These are phyloP conservation scores for Halocynthia roretzi DNA, from an alignment of 23 tunicate genomes.

Conservation along the genomic window DNA sequence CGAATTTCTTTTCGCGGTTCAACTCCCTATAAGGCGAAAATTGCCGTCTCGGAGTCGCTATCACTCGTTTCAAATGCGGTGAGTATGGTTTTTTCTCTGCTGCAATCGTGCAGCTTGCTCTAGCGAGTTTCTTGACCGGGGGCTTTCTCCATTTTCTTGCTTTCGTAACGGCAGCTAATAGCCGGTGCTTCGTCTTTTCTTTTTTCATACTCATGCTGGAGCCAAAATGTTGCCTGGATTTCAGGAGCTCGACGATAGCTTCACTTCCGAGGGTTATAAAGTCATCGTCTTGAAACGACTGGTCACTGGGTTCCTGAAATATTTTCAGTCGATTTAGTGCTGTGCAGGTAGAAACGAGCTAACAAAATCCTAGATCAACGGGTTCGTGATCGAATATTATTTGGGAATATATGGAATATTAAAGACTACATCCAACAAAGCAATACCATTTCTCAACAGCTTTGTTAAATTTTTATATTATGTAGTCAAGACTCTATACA, in stretches of 20 bases:
- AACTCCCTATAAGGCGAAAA: not conserved
- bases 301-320: too few relatives aligned
- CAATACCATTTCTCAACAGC: too few relatives aligned
- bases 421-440: too few relatives aligned
- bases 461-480: too few relatives aligned
- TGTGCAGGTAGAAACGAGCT: too few relatives aligned
- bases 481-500: too few relatives aligned
- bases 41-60: not conserved
- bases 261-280: not conserved
- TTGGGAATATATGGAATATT: too few relatives aligned
- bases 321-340: too few relatives aligned
- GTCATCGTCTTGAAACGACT: not conserved
- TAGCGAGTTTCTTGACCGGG: not conserved
- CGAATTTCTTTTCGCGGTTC: too few relatives aligned
- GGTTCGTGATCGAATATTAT: too few relatives aligned
- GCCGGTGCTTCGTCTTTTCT: not conserved
- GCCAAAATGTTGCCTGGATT: not conserved
- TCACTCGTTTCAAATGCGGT: not conserved
- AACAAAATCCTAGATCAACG: too few relatives aligned
- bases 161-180: not conserved
- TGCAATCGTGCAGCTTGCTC: not conserved
- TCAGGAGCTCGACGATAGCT: not conserved
- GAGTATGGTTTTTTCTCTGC: not conserved
- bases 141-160: constrained; percentile 7
- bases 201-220: constrained; percentile 7